phyloP scores from a whole-genome alignment of 2,888 invertebrate genomes.

The Leucoma salicis region DNA sequence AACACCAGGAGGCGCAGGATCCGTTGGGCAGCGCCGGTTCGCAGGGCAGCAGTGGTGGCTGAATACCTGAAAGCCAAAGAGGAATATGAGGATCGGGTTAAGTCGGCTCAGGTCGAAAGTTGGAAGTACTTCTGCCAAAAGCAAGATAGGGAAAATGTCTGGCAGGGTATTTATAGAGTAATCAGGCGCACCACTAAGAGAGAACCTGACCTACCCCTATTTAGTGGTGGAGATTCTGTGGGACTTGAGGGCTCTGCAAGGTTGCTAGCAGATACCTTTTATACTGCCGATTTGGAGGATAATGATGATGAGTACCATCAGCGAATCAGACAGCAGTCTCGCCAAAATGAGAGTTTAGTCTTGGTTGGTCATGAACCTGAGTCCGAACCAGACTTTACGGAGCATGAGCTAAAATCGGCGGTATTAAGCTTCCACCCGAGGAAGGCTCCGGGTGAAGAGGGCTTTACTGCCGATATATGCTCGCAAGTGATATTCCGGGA shows the following conservation, averaged over 20 bases:
- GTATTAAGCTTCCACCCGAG: not conserved
- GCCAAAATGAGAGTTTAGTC: not conserved
- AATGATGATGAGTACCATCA: not conserved
- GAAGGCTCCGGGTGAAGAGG: not conserved
- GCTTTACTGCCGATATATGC: not conserved
- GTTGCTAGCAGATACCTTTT: constrained; percentile 5
- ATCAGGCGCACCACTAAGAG: not conserved
- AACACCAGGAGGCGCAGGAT: constrained; percentile 14
- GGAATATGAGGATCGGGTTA: constrained; percentile 6
- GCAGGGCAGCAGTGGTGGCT: constrained; percentile 7
- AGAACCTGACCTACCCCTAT: not conserved
- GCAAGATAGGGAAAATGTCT: constrained; percentile 17
- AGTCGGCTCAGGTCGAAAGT: constrained; percentile 8
- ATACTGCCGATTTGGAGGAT: not conserved
- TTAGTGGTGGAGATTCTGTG: not conserved
- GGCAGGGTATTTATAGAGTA: constrained; percentile 4
- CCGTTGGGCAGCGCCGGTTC: constrained; percentile 11
- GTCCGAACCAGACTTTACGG: no score
- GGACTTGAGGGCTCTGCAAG: constrained; percentile 6
- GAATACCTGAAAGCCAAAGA: constrained; percentile 16
- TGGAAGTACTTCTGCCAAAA: constrained; percentile 20
- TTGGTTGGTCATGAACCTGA: not conserved
- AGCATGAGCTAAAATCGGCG: not conserved
- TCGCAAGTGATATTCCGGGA: not conserved
- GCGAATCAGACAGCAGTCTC: not conserved